phyloP scores from a whole-genome alignment of 2,888 invertebrate genomes.

The Apodemia hepburni region DNA sequence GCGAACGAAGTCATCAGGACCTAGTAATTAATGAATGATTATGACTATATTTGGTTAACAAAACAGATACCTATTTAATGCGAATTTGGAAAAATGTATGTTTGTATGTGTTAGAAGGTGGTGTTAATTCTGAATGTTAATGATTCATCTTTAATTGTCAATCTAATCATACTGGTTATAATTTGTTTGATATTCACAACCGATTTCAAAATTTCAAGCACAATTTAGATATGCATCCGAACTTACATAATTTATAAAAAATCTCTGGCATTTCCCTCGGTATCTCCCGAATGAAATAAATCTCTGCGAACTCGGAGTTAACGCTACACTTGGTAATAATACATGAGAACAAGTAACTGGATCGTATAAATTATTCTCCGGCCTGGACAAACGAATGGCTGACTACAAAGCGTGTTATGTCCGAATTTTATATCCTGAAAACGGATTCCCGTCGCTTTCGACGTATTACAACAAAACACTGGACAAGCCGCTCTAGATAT shows the following conservation, averaged over 20 bases:
- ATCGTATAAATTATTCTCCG: conserved; percentile 15
- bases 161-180: too few species aligned
- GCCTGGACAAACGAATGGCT: conserved; percentile 15
- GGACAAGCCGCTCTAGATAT: not conserved
- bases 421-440: conserved; percentile 14
- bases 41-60: too few species aligned
- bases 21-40: too few species aligned
- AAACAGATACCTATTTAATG: too few species aligned
- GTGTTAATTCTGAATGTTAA: too few species aligned
- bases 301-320: conserved; percentile 10
- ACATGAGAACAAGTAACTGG: conserved; percentile 15
- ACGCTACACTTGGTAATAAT: conserved; percentile 15
- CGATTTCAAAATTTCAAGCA: not conserved
- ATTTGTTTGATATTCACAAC: too few species aligned
- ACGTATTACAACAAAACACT: conserved; percentile 8
- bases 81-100: too few species aligned
- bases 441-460: conserved; percentile 7
- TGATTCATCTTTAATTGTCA: too few species aligned
- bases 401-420: conserved; percentile 14
- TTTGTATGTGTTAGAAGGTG: too few species aligned
- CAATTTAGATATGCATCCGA: not conserved
- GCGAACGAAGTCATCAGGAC: too few species aligned
- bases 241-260: conserved; percentile 11
- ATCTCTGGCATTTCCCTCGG: conserved; percentile 4
- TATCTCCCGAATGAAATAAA: conserved; percentile 10